These are phyloP conservation scores for Teleogryllus occipitalis DNA, from an alignment of 1,140 invertebrate species.

Conservation along the genomic window DNA sequence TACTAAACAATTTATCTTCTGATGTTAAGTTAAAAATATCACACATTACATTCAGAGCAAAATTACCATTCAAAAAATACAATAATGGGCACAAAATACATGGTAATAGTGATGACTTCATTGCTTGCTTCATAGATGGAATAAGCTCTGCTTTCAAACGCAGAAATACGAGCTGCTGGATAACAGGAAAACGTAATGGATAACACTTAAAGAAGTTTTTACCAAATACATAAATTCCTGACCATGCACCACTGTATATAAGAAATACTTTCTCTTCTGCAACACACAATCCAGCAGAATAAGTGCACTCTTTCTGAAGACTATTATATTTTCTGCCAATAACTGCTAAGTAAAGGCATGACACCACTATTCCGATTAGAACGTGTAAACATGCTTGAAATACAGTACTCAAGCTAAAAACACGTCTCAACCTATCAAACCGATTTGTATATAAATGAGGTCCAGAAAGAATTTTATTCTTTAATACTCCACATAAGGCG, in stretches of 20 bases:
- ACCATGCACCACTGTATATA: constrained; percentile 55
- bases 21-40: constrained; percentile 41
- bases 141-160: constrained; percentile 49
- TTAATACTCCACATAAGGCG: background rate
- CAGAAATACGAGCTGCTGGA: constrained; percentile 54
- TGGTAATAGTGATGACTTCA: constrained; percentile 48
- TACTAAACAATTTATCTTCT: constrained; percentile 43
- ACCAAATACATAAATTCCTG: constrained; percentile 56
- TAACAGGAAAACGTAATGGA: constrained; percentile 48
- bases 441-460: background rate
- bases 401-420: background rate
- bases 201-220: constrained; percentile 43
- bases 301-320: background rate
- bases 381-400: background rate
- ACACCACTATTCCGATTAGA: background rate
- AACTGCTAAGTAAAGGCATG: background rate
- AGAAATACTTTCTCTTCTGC: constrained; percentile 50
- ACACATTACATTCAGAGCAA: constrained; percentile 36
- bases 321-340: background rate
- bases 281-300: constrained; percentile 32
- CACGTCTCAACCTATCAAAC: background rate
- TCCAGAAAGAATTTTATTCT: background rate
- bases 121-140: constrained; percentile 45
- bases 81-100: constrained; percentile 48
- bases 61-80: constrained; percentile 48